Evolutionary conservation across 1,140 invertebrate genomes (phyloP), one percentile per base, ranked within the genome.

Genomic region (Berghia stephanieae): DNA sequence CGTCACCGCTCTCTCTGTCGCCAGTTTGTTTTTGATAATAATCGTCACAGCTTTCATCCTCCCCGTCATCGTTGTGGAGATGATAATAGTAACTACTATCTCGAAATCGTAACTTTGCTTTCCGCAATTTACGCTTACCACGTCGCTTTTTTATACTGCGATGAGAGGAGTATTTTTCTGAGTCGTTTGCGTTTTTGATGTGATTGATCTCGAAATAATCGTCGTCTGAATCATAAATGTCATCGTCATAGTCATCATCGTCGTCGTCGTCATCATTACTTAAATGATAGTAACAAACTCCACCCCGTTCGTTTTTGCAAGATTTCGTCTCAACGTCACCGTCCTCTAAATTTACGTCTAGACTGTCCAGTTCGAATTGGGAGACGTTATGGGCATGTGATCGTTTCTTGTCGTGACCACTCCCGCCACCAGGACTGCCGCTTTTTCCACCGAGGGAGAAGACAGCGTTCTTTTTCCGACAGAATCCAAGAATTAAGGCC

Each of bases 401-500:
- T n/a, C n/a, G n/a, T n/a, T n/a, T n/a, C n/a, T n/a, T n/a, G n/a
- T n/a, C n/a, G n/a, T n/a, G n/a, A n/a, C n/a, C n/a, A n/a, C n/a
- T n/a, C n/a, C n/a, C n/a, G 83, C 84, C 57, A 82, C 78, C 70
- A 85, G 86, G 40, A 86, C 42, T n/a, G 18, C 18, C 57, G 10
- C 44, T 24, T 10, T 8, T 31, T 10, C 27, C 57, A 21, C 4
- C 24, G 42, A 84, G 71, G 43, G 81, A 81, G 78, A 88, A 88
- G 27, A 88, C 86, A 13, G 85, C 74, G 83, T 88, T 88, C 52
- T 85, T 87, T 77, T 88, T 88, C 69, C 83, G 80, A 57, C 86
- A 88, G 79, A 87, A 88, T 13, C 86, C 81, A n/a, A 87, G 67
- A 31, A 88, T 66, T 1, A 84, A 78, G 0, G 80, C 80, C 13